Base-by-base conservation (phyloP, 2,888 invertebrate genomes). In the Erebia palarica region DNA sequence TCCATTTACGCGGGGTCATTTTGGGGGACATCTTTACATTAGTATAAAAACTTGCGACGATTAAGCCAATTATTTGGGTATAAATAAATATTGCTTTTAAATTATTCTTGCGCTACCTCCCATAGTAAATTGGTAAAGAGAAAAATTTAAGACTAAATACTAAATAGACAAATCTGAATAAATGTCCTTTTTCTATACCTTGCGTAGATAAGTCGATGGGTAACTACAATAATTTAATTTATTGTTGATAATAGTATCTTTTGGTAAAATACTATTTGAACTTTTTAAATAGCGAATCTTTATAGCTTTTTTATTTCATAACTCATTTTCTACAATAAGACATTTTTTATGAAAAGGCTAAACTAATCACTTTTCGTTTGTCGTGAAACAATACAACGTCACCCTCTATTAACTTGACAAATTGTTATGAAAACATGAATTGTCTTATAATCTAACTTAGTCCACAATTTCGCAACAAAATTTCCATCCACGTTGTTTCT, bases 401-500 rank as follows among this genome's bases (percentile, higher is more conserved):
- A 84, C 83, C 86, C 84, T 85, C 82, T 86, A 88, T 86, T 88
- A 86, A 86, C 81, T 83, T 86, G 87, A 87, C 82, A 84, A 82
- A 85, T 85, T 81, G 80, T 83, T 81, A 83, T 84, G 82, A 84
- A 84, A 87, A 87, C 84, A 85, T 87, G 86, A 84, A 85, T 70
- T 86, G 83, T 83, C 84, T 81, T 86, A 82, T 83, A 85, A 82
- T 77, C 81, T 80, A 82, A 81, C 84, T 83, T 82, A 87, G 86
- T 87, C 84, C 84, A 81, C 83, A 78, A 82, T 86, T 85, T 83
- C 82, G 82, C 85, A 82, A 79, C 83, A 83, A 84, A 86, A 86
- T 89, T 88, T 87, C 82, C 86, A 85, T 86, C 84, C 85, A 80
- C 84, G 82, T 85, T 86, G 86, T 87, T 89, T 88, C 89, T 88